Evolutionary conservation across 1,140 invertebrate species (phyloP).

Genomic region (Drosophila nigrodunni): DNA sequence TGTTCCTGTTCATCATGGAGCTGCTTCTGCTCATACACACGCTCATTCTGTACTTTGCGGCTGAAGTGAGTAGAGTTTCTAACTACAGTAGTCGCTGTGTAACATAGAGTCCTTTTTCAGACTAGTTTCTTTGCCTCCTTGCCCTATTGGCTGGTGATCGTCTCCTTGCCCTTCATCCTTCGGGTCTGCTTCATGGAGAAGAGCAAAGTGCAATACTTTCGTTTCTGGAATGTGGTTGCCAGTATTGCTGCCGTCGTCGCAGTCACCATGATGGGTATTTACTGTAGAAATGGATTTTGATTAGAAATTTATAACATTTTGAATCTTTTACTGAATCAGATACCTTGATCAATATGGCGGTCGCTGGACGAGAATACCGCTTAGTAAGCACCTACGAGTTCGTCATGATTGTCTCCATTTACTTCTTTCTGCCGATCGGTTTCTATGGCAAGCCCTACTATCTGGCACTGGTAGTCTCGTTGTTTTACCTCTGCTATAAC

Average conservation of each 20-base stretch:
- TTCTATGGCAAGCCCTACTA: slow-evolving; percentile 12
- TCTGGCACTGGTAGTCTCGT: slow-evolving; percentile 16
- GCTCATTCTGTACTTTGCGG: not conserved
- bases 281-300: not conserved
- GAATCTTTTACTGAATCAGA: slow-evolving; percentile 8
- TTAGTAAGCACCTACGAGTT: slow-evolving; percentile 41
- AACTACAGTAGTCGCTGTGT: not conserved
- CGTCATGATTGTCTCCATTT: slow-evolving; percentile 35
- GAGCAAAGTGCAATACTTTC: not conserved
- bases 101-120: not conserved
- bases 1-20: slow-evolving; percentile 39
- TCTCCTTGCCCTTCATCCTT: slow-evolving; percentile 10
- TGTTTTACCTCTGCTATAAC: slow-evolving; percentile 15
- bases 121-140: not conserved
- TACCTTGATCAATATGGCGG: not conserved
- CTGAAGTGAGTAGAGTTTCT: slow-evolving; percentile 11
- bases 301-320: not conserved
- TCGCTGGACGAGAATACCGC: not conserved
- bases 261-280: slow-evolving; percentile 27
- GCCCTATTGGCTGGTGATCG: slow-evolving; percentile 12
- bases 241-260: slow-evolving; percentile 23
- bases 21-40: slow-evolving; percentile 20
- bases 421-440: slow-evolving; percentile 43
- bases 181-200: slow-evolving; percentile 4
- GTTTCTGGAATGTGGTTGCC: slow-evolving; percentile 11